Base-by-base conservation (phyloP, 2,113 vertebrate species). In the Myocastor coypus region DNA sequence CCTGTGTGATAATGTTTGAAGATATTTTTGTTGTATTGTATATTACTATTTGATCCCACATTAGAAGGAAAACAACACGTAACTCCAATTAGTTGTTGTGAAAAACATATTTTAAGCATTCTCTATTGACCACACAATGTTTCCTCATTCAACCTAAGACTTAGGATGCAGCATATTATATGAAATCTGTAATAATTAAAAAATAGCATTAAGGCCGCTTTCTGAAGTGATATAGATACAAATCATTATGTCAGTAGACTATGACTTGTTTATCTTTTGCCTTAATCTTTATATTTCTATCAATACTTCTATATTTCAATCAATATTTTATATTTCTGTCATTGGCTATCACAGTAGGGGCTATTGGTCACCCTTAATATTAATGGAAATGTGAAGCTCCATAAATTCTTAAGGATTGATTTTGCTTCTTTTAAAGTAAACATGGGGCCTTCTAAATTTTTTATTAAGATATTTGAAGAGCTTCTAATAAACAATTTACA, bases 241-340 rank as follows among this genome's bases (percentile, higher is more conserved):
- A 24, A 81, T 61, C 61, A 83, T 61, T 69, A n/a, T 95, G 9
- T 46, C 92, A 84, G 87, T 80, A 77, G 64, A 82, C 28, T 30
- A 37, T 5, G 84, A 55, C 46, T 78, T 28, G 22, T 78, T 11
- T 68, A 77, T 69, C 32, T 87, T 94, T 71, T 40, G 61, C 73
- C 30, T 91, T 94, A 91, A 75, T 88, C 32, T 89, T 80, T 40
- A 37, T 84, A 59, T 84, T 94, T 87, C 78, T 95, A 63, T 86
- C 66, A 91, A 42, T 91, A 12, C 69, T 73, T 73, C 40, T 40
- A 42, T 75, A 66, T 87, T 94, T 88, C 73, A 92, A 68, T 86
- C 61, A 93, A 69, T 91, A 40, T 20, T 73, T 37, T 37, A 11
- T 37, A 37, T 71, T 37, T 68, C 32, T 68, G 32, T 34, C 17